Evolutionary conservation across 2,888 invertebrate genomes (phyloP).

Genomic region (Tanytarsus gracilentus): DNA sequence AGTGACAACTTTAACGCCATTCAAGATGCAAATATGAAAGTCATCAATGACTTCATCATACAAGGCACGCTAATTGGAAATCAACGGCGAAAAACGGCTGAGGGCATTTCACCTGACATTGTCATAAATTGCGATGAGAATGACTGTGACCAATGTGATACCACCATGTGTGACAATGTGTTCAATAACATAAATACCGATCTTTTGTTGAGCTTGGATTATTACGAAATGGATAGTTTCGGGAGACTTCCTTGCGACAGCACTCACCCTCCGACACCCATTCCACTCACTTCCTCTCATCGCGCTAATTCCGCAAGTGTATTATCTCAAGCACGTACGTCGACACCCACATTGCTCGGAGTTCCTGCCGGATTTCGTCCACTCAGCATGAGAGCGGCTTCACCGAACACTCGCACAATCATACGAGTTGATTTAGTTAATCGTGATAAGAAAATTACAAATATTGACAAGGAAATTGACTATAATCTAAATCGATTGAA

Average conservation of each 20-base stretch:
- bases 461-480: slow-evolving; percentile 12
- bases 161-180: slow-evolving; percentile 10
- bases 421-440: slow-evolving; percentile 14
- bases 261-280: slow-evolving; percentile 5
- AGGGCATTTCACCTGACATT: slow-evolving; percentile 15
- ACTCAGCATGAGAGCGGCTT: slow-evolving; percentile 5
- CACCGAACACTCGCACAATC: slow-evolving; percentile 16
- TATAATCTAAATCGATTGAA: slow-evolving; percentile 26
- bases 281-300: background rate
- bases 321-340: background rate
- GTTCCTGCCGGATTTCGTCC: slow-evolving; percentile 26
- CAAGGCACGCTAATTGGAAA: slow-evolving; percentile 22
- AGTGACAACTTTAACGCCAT: background rate
- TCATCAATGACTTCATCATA: slow-evolving; percentile 21
- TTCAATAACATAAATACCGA: slow-evolving; percentile 28
- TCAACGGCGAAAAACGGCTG: background rate
- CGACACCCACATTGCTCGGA: background rate
- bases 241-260: slow-evolving; percentile 21
- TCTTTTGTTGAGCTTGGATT: slow-evolving; percentile 22
- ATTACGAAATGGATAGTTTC: slow-evolving; percentile 27
- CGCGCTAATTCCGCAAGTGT: background rate
- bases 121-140: slow-evolving; percentile 22
- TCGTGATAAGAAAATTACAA: slow-evolving; percentile 1
- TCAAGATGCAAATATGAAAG: slow-evolving; percentile 16
- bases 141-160: slow-evolving; percentile 17